Percentiles rank a stretch among this genome's conserved stretches.
Conservation (phyloP, 1,140 invertebrate species). For the Drosophila ogumai region DNA sequence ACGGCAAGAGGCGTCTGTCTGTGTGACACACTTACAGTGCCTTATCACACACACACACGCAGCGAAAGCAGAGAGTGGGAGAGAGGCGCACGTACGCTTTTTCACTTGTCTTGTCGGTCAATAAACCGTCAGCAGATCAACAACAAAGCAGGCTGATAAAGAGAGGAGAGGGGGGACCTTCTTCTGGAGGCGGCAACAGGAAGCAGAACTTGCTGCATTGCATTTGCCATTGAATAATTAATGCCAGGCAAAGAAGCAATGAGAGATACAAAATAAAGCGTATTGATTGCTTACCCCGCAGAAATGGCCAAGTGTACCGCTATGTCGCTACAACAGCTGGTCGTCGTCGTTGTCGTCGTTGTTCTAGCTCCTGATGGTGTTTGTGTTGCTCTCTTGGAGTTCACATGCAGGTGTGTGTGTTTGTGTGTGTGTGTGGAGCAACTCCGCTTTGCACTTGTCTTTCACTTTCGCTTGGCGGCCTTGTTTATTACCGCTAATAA, state of each 20-base stretch:
- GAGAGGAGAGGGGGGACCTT: not conserved
- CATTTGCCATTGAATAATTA: conserved; percentile 23
- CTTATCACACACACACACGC: conserved; percentile 20
- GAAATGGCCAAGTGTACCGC: conserved; percentile 7
- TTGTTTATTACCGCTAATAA: conserved; percentile 1
- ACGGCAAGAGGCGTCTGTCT: conserved; percentile 28
- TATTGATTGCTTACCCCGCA: conserved; percentile 18
- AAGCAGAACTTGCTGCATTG: conserved; percentile 16
- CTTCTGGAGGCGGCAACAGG: conserved; percentile 10
- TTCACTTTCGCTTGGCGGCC: conserved; percentile 3
- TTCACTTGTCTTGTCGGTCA: conserved; percentile 52
- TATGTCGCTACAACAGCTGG: conserved; percentile 16
- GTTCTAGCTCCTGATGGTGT: conserved; percentile 10
- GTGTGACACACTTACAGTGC: conserved; percentile 46
- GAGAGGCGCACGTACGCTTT: conserved; percentile 32
- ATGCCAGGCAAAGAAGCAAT: not conserved
- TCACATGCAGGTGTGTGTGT: not conserved
- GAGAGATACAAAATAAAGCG: conserved; percentile 12
- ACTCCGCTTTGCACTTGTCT: conserved; percentile 12
- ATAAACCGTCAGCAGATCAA: conserved; percentile 48
- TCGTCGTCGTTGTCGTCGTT: conserved; percentile 10
- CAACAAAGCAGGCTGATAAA: conserved; percentile 36
- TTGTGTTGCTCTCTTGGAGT: conserved; percentile 14
- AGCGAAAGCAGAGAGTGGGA: not conserved
- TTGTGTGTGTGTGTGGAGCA: not conserved